A percentile compares a stretch with the other conserved stretches of the same genome.
phyloP scores from a whole-genome alignment of 2,888 invertebrate genomes.

The Drosophila algonquin region DNA sequence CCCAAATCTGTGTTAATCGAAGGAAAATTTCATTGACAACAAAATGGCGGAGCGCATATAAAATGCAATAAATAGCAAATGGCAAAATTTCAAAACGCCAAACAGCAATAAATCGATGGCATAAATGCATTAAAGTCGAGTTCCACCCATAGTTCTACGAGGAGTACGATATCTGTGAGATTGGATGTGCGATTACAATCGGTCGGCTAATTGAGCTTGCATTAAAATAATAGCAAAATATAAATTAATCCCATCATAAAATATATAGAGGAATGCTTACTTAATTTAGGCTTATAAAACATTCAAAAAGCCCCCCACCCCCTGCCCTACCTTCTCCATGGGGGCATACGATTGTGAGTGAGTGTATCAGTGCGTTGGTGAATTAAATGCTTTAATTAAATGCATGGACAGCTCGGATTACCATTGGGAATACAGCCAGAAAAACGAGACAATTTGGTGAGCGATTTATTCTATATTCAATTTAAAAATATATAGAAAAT shows the following conservation, averaged over 20 bases:
- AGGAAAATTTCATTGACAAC: conserved; percentile 30
- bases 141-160: not conserved
- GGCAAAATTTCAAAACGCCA: conserved; percentile 50
- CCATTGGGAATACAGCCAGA: conserved; percentile 40
- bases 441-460: conserved; percentile 20
- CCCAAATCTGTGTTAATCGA: conserved; percentile 34
- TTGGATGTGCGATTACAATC: conserved; percentile 1
- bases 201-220: conserved; percentile 53
- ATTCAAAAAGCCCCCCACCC: conserved; percentile 29
- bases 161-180: not conserved
- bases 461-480: conserved; percentile 14
- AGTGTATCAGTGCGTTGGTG: conserved; percentile 23
- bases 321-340: too few relatives aligned
- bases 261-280: conserved; percentile 33
- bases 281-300: conserved; percentile 53
- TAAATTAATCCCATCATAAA: conserved; percentile 32
- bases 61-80: conserved; percentile 41
- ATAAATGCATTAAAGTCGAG: conserved; percentile 54
- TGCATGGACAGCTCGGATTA: conserved; percentile 58
- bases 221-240: conserved; percentile 54
- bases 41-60: conserved; percentile 25
- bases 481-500: not conserved
- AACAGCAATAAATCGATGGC: conserved; percentile 57
- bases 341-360: not conserved
- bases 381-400: conserved; percentile 52